A percentile compares a stretch with the other conserved stretches of the same genome.
Evolutionary conservation across 1,140 invertebrate genomes (phyloP).

Genomic region (Zaprionus africanus): DNA sequence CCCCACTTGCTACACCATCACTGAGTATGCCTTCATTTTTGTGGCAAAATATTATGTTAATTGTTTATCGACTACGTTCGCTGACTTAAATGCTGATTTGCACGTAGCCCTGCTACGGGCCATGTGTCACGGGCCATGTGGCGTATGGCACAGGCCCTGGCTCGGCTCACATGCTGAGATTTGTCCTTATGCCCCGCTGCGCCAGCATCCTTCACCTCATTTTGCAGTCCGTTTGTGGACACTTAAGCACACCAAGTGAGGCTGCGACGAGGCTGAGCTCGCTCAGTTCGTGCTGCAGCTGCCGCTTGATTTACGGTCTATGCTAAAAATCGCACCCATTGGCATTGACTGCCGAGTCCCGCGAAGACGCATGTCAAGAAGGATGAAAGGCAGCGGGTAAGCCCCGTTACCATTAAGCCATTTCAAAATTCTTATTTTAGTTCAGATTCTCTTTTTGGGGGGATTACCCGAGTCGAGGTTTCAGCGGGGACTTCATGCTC

Average conservation of each 20-base stretch:
- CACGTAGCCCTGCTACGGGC: background rate
- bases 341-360: too few species aligned
- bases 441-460: background rate
- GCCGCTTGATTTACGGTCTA: constrained; percentile 3
- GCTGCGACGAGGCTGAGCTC: background rate
- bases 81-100: background rate
- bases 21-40: background rate
- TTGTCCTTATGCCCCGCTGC: constrained; percentile 17
- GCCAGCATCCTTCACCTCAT: constrained; percentile 37
- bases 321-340: background rate
- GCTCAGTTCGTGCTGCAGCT: background rate
- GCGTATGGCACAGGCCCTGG: constrained; percentile 3
- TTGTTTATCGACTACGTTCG: constrained; percentile 30
- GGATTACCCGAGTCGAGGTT: background rate
- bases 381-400: background rate
- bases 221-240: constrained; percentile 19
- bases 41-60: constrained; percentile 17
- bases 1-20: background rate
- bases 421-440: constrained; percentile 2
- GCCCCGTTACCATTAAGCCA: background rate
- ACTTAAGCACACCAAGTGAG: constrained; percentile 7
- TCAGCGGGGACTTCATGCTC: background rate
- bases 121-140: background rate
- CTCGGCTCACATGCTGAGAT: constrained; percentile 6
- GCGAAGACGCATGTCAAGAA: background rate